These are phyloP conservation scores for Semibalanus balanoides DNA, from an alignment of 1,140 invertebrate genomes.

Conservation along the genomic window DNA sequence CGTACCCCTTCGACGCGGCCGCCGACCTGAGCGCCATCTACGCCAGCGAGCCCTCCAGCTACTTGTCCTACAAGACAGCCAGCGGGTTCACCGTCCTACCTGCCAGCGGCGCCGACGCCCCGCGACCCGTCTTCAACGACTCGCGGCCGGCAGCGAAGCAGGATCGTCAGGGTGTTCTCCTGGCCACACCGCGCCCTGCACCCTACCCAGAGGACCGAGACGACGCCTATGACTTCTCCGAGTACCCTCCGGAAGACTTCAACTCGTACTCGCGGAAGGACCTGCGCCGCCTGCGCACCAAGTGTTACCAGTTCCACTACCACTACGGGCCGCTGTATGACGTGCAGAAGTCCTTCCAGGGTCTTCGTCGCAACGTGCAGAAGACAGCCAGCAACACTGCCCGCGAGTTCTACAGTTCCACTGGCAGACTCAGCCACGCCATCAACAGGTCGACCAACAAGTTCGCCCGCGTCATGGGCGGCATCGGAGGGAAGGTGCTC, in stretches of 20 bases:
- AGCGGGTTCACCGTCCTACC: background rate
- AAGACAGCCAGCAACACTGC: background rate
- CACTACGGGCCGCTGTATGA: conserved; percentile 5
- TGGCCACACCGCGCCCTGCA: background rate
- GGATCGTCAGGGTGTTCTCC: background rate
- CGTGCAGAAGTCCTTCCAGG: background rate
- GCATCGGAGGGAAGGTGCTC: background rate
- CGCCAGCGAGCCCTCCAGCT: background rate
- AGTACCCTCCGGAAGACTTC: background rate
- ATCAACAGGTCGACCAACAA: background rate
- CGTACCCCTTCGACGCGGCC: no score
- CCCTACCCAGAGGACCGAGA: background rate
- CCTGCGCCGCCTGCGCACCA: background rate
- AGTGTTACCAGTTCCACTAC: conserved; percentile 1
- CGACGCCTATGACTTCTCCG: background rate
- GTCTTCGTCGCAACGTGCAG: background rate
- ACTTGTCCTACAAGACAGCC: background rate
- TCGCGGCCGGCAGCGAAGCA: background rate
- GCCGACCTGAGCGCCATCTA: background rate
- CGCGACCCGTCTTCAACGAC: background rate
- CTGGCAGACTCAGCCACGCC: background rate
- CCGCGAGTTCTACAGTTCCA: background rate
- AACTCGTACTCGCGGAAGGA: background rate
- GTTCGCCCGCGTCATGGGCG: background rate
- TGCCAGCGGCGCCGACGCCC: no score